phyloP scores from a whole-genome alignment of 1,140 invertebrate species.

The Arion vulgaris region DNA sequence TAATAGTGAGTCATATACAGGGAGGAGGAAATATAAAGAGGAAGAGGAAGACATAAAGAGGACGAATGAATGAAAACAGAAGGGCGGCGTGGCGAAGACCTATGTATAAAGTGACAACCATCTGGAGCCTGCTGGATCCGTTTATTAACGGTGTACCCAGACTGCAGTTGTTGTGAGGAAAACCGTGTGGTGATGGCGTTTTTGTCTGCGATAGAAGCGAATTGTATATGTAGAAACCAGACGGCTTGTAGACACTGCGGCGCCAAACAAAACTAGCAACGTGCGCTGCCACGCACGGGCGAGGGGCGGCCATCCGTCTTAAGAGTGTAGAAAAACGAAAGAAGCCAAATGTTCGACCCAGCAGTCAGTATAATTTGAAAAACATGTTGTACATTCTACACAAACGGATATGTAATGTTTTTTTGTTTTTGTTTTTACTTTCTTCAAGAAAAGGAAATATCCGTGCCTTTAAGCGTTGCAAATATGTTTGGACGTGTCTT shows the following conservation, averaged over 20 bases:
- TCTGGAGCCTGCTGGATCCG: background rate
- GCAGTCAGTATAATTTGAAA: background rate
- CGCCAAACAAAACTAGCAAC: conserved; percentile 22
- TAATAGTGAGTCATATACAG: background rate
- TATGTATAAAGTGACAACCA: background rate
- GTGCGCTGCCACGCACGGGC: background rate
- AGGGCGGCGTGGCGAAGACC: background rate
- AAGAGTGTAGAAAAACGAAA: background rate
- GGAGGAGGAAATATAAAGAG: background rate
- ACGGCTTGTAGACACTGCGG: conserved; percentile 5
- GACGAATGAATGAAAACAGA: background rate
- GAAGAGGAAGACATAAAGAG: background rate
- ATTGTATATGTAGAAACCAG: conserved; percentile 17
- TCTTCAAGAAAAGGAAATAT: background rate
- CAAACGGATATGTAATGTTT: background rate
- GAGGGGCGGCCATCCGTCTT: background rate
- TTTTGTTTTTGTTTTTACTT: no score
- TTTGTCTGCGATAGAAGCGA: background rate
- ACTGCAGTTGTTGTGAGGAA: conserved; percentile 1
- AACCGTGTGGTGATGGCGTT: conserved; percentile 1
- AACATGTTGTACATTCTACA: background rate
- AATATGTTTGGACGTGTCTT: background rate
- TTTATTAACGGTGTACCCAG: background rate
- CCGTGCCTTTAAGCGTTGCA: background rate
- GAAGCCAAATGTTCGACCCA: background rate